A percentile compares a stretch with the other conserved stretches of the same genome.
Evolutionary conservation across 1,140 invertebrate genomes (phyloP).

Genomic region (Brachionus manjavacas): DNA sequence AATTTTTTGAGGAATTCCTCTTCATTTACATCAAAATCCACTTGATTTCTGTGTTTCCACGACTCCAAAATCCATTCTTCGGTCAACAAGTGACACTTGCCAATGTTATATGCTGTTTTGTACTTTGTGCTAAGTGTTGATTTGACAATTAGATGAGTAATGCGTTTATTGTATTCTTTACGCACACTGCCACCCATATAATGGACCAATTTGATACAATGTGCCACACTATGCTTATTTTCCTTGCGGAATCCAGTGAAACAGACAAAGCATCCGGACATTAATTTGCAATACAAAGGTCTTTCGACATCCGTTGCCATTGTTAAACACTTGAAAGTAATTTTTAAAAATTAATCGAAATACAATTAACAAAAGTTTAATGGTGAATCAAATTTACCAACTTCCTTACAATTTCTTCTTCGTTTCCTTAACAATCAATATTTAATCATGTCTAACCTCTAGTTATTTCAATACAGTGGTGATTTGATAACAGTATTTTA

Average conservation of each 20-base stretch:
- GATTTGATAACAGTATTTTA: too few species aligned
- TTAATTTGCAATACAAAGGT: slow-evolving; percentile 30
- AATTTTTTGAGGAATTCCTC: slow-evolving; percentile 62
- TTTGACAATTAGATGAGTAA: slow-evolving; percentile 86
- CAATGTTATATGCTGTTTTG: slow-evolving; percentile 71
- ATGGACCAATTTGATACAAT: slow-evolving; percentile 65
- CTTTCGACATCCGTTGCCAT: slow-evolving; percentile 32
- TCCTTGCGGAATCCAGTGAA: slow-evolving; percentile 40
- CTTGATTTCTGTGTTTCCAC: slow-evolving; percentile 70
- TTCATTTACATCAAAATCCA: slow-evolving; percentile 65
- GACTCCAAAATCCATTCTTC: slow-evolving; percentile 77
- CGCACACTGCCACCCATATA: slow-evolving; percentile 88
- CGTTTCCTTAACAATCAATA: too few species aligned
- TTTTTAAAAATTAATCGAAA: too few species aligned
- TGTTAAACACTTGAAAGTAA: not conserved
- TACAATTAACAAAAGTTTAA: too few species aligned
- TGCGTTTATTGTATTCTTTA: slow-evolving; percentile 75
- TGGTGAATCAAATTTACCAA: too few species aligned
- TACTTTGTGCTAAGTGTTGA: slow-evolving; percentile 80
- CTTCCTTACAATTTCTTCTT: too few species aligned
- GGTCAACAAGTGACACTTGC: slow-evolving; percentile 74
- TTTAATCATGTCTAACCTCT: too few species aligned
- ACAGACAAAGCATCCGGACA: slow-evolving; percentile 24
- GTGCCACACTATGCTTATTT: slow-evolving; percentile 12
- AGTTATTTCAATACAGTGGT: too few species aligned